Evolutionary conservation across 2,888 invertebrate species (phyloP).

Genomic region (Lepeophtheirus nordmannii): DNA sequence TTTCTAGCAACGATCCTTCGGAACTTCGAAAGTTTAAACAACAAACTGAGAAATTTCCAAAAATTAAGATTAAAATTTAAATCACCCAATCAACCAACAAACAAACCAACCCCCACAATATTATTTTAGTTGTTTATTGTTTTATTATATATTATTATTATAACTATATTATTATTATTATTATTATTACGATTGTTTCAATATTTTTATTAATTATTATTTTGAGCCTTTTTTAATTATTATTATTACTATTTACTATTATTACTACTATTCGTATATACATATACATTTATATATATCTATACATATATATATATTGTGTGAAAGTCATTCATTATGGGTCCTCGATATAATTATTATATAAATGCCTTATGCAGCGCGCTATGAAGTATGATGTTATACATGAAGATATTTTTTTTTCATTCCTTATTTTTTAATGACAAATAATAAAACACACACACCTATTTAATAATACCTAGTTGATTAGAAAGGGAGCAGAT

Average conservation of each 20-base stretch:
- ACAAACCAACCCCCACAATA: not conserved
- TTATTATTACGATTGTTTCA: conserved; percentile 5
- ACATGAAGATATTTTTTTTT: no score
- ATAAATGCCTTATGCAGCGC: no score
- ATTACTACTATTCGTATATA: conserved; percentile 1
- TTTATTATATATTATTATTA: not conserved
- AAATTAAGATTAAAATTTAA: not conserved
- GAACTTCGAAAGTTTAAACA: not conserved
- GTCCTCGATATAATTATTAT: no score
- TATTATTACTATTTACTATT: conserved; percentile 5
- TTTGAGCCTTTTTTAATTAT: conserved; percentile 4
- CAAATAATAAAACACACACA: no score
- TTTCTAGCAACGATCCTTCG: not conserved
- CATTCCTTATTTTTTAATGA: no score
- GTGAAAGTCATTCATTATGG: no score
- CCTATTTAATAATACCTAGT: no score
- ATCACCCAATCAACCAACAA: not conserved
- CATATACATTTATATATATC: not conserved
- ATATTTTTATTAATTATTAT: conserved; percentile 6
- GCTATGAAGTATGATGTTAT: no score
- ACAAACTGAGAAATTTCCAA: not conserved
- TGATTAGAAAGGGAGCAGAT: no score
- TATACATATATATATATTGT: no score
- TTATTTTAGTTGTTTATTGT: conserved; percentile 5
- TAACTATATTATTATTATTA: not conserved